A percentile compares a stretch with the other conserved stretches of the same genome.
phyloP scores from a whole-genome alignment of 1,140 invertebrate species.

The Rhopalosiphum maidis region DNA sequence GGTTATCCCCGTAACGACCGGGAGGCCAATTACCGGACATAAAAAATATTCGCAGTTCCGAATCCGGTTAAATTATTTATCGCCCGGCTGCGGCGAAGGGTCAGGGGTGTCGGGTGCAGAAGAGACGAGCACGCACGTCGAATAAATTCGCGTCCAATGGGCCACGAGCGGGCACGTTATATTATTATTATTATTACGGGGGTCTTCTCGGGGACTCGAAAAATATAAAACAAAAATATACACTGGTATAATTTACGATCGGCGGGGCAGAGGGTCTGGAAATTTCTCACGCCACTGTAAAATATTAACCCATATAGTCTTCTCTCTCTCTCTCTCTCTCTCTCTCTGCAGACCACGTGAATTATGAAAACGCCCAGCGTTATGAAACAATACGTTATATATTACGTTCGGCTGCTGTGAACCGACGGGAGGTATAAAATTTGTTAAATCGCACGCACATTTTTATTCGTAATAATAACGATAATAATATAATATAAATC shows the following conservation, averaged over 20 bases:
- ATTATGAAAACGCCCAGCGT: constrained; percentile 10
- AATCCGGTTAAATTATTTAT: constrained; percentile 34
- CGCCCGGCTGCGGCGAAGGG: background rate
- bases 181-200: background rate
- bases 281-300: background rate
- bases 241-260: constrained; percentile 27
- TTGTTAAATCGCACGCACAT: constrained; percentile 17
- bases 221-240: constrained; percentile 35
- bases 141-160: background rate
- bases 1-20: background rate
- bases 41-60: constrained; percentile 20
- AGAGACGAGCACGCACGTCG: background rate
- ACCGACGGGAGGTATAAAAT: background rate
- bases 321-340: background rate
- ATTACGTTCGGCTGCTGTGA: background rate
- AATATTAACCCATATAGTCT: background rate
- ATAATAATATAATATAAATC: background rate
- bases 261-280: background rate
- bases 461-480: background rate
- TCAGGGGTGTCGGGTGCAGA: background rate
- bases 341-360: background rate
- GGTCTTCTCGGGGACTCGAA: background rate
- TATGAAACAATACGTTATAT: constrained; percentile 7
- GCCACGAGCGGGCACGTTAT: background rate
- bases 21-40: constrained; percentile 20